phyloP scores from a whole-genome alignment of 2,888 invertebrate species.

The Stenchaetothrips biformis region DNA sequence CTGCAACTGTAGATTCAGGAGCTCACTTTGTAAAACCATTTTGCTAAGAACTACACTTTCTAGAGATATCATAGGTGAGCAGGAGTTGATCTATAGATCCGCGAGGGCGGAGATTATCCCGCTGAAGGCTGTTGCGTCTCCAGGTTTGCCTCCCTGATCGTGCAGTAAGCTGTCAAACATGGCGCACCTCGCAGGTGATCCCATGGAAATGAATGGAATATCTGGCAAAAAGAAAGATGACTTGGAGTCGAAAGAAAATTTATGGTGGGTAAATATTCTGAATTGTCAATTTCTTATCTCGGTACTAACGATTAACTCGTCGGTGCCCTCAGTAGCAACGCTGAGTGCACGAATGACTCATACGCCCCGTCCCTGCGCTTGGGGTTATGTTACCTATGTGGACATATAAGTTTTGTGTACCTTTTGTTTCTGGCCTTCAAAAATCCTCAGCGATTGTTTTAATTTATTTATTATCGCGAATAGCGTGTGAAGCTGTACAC shows the following conservation, averaged over 20 bases:
- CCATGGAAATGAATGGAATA: slow-evolving; percentile 27
- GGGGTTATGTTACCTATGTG: slow-evolving; percentile 5
- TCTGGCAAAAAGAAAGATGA: slow-evolving; percentile 56
- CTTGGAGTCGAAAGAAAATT: slow-evolving; percentile 58
- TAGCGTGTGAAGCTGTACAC: too few relatives aligned
- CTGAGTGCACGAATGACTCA: neutral
- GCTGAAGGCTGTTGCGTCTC: too few relatives aligned
- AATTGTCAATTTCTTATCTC: neutral
- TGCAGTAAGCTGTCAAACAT: slow-evolving; percentile 22
- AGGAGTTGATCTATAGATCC: too few relatives aligned
- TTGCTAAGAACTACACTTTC: too few relatives aligned
- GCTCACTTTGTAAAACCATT: too few relatives aligned
- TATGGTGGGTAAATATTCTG: slow-evolving; percentile 51
- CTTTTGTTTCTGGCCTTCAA: neutral
- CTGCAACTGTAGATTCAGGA: too few relatives aligned
- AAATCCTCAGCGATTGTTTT: too few relatives aligned
- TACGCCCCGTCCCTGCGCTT: slow-evolving; percentile 8
- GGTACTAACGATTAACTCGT: neutral
- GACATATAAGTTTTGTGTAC: neutral
- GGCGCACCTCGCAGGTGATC: slow-evolving; percentile 9
- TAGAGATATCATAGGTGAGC: too few relatives aligned
- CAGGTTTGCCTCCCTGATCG: too few relatives aligned
- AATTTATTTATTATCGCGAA: too few relatives aligned
- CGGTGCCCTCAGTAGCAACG: neutral
- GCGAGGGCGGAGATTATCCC: too few relatives aligned